Evolutionary conservation across 2,113 vertebrate genomes (phyloP).

Genomic region (Piprites chloris): DNA sequence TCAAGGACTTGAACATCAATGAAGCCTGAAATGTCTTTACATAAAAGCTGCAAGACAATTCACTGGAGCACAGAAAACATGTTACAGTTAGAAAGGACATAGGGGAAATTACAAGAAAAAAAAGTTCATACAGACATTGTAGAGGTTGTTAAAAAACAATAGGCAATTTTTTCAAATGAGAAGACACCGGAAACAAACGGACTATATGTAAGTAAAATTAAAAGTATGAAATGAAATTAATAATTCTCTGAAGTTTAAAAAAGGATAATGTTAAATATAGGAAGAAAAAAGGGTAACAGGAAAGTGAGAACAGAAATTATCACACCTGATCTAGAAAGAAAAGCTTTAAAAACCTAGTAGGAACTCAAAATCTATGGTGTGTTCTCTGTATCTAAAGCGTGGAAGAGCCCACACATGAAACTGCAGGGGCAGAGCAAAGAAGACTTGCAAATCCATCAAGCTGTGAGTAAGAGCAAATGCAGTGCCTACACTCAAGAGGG

Average conservation of each 20-base stretch:
- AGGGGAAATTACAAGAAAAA: not conserved
- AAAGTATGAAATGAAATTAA: not conserved
- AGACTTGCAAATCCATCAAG: not conserved
- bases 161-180: not conserved
- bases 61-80: not conserved
- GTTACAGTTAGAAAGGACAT: not conserved
- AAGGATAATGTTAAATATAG: not conserved
- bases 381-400: not conserved
- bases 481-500: not conserved
- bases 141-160: not conserved
- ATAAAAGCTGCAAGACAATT: not conserved
- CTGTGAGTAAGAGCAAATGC: not conserved
- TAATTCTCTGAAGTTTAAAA: not conserved
- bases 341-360: not conserved
- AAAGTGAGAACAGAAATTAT: not conserved
- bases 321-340: not conserved
- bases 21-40: not conserved
- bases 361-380: not conserved
- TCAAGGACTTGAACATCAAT: not conserved
- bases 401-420: not conserved
- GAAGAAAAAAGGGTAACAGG: not conserved
- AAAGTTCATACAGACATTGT: not conserved
- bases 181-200: not conserved
- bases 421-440: not conserved
- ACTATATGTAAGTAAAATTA: not conserved